Percentiles rank a stretch among this genome's conserved stretches.
Conservation (phyloP, 1,140 invertebrate species). For the Phenacoccus solenopsis region DNA sequence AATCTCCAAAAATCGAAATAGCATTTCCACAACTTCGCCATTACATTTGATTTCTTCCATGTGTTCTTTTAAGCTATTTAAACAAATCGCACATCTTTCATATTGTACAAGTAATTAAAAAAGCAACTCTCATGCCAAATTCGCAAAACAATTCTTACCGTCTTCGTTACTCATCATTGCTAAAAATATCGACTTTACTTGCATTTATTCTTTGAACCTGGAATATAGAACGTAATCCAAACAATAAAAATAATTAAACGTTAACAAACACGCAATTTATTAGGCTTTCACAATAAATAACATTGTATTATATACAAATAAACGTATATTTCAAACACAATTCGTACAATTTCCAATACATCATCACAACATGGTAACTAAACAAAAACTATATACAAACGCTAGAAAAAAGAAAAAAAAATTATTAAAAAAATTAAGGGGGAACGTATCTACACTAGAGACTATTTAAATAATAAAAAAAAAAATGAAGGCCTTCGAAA, state of each 20-base stretch:
- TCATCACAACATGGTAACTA: slow-evolving; percentile 16
- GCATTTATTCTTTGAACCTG: too few species aligned
- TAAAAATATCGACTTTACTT: too few species aligned
- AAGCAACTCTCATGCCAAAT: too few species aligned
- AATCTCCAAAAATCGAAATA: too few species aligned
- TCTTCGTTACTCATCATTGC: too few species aligned
- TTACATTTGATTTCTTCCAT: too few species aligned
- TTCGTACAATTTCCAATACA: slow-evolving; percentile 8
- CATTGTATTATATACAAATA: not conserved
- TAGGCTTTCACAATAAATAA: not conserved
- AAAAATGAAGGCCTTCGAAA: not conserved
- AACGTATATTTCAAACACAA: not conserved
- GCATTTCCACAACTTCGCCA: too few species aligned
- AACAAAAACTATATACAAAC: slow-evolving; percentile 13
- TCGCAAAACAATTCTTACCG: too few species aligned
- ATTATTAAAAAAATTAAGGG: not conserved
- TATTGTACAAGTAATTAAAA: too few species aligned
- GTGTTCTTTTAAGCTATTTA: too few species aligned
- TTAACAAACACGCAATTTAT: not conserved
- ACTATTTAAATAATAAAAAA: slow-evolving; percentile 1
- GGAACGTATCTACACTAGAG: not conserved
- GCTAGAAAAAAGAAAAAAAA: not conserved
- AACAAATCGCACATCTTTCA: too few species aligned
- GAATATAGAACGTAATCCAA: too few species aligned
- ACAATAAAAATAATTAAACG: not conserved